Evolutionary conservation across 2,113 vertebrate genomes (phyloP), one percentile per base, ranked within the genome.

Genomic region (Gambusia holbrooki): DNA sequence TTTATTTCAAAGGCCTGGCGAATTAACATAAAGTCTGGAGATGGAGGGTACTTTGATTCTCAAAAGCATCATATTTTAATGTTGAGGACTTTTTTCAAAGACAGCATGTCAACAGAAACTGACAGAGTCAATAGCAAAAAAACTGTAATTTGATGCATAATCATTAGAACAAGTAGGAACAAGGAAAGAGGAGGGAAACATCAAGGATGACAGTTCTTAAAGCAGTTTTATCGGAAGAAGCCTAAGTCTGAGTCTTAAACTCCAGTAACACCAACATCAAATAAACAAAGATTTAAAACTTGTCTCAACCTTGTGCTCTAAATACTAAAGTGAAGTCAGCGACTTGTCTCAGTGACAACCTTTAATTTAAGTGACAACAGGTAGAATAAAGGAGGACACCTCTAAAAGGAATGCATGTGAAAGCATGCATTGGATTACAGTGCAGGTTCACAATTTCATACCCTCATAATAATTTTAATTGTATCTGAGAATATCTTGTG

Each of bases 51-150:
- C 77, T 80, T 87, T 84, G n/a, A 71, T 76, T 76, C 58, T 45
- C 63, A 74, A 72, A 67, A 69, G 69, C 42, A 69, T 79, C 32
- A 40, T 74, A 82, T 87, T 84, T 87, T 58, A 45, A 69, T 66
- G 30, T 45, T 72, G 78, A 82, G 84, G 61, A 74, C 68, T 79
- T 68, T 22, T 54, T 69, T 62, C 71, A 73, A 33, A 48, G 45
- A 63, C 62, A 62, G 33, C 76, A 66, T 82, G 73, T 75, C 76
- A 81, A 70, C 65, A 62, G 40, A 70, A 71, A 62, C 28, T 85
- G 80, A 70, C 74, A 82, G 27, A 74, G 69, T 37, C 28, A 28
- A 28, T 28, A 60, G 75, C 27, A 27, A 66, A 54, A 14, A 72
- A 87, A 73, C 17, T 25, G 1, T 58, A 69, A 88, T 89, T 73